These are phyloP conservation scores for Hypanus sabinus DNA, from an alignment of 2,113 vertebrate genomes.

Conservation along the genomic window DNA sequence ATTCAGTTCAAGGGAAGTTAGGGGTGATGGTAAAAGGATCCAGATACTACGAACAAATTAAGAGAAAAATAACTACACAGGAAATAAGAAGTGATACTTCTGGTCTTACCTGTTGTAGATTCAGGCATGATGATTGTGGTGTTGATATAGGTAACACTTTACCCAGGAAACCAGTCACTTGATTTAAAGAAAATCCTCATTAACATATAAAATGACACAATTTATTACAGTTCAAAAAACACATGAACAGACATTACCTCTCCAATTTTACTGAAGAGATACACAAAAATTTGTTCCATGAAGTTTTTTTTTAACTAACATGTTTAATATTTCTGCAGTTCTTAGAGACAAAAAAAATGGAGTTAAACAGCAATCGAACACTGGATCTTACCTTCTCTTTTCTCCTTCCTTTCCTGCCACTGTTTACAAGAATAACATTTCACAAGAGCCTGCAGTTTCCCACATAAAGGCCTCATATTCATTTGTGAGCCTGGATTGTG, in stretches of 20 bases:
- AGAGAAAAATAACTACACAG: background rate
- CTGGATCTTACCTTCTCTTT: background rate
- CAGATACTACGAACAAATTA: no score
- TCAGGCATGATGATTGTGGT: conserved; percentile 10
- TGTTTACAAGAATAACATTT: background rate
- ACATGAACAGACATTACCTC: background rate
- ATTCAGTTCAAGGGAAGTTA: no score
- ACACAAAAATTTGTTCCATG: no score
- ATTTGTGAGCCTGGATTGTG: background rate
- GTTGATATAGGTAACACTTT: conserved; percentile 13
- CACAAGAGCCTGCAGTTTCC: background rate
- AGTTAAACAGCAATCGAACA: background rate
- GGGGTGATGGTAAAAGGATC: no score
- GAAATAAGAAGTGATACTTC: background rate
- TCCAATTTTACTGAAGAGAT: background rate
- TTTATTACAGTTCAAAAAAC: background rate
- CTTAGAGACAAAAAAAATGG: background rate
- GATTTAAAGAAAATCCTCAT: background rate
- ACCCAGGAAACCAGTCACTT: conserved; percentile 27
- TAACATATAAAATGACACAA: background rate
- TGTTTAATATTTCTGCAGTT: background rate
- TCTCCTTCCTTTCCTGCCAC: background rate
- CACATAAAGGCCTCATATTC: background rate
- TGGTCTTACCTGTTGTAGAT: conserved; percentile 16
- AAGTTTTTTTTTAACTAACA: background rate